Percentiles rank a stretch among this genome's conserved stretches.
Conservation (phyloP, 2,888 invertebrate species). For the Fissipunctia ypsillon region DNA sequence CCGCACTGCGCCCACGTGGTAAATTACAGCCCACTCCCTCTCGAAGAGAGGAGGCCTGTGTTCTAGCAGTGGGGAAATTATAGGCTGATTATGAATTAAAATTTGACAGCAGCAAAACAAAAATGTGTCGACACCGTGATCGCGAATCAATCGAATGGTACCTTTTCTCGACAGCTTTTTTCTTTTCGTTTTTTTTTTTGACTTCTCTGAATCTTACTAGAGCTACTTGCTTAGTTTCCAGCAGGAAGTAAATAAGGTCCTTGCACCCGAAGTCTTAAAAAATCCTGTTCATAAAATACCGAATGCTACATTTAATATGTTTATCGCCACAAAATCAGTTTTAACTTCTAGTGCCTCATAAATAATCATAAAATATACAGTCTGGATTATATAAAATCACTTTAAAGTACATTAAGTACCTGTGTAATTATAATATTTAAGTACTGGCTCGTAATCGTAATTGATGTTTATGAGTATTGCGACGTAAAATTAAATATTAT, state of each 20-base stretch:
- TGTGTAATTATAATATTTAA: slow-evolving; percentile 48
- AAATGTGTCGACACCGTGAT: neutral
- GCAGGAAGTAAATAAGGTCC: neutral
- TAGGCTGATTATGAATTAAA: no score
- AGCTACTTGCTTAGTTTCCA: neutral
- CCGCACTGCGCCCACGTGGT: no score
- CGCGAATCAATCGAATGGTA: neutral
- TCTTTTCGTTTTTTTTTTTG: neutral
- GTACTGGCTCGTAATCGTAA: slow-evolving; percentile 26
- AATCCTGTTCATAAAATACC: neutral
- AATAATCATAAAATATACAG: slow-evolving; percentile 40
- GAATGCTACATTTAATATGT: neutral
- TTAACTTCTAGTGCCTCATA: slow-evolving; percentile 32
- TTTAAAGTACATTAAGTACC: slow-evolving; percentile 24
- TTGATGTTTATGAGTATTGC: slow-evolving; percentile 37
- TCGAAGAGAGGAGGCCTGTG: no score
- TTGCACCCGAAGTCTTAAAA: neutral
- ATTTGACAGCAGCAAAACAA: neutral
- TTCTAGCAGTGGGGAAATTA: no score
- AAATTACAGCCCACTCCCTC: no score
- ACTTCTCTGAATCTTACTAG: neutral
- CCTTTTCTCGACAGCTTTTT: neutral
- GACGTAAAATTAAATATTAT: slow-evolving; percentile 10
- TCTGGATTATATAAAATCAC: slow-evolving; percentile 37
- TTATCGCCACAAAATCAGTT: slow-evolving; percentile 20